A percentile compares a stretch with the other conserved stretches of the same genome.
These are phyloP conservation scores for Nothobranchius furzeri DNA, from an alignment of 2,113 vertebrate species.

Conservation along the genomic window DNA sequence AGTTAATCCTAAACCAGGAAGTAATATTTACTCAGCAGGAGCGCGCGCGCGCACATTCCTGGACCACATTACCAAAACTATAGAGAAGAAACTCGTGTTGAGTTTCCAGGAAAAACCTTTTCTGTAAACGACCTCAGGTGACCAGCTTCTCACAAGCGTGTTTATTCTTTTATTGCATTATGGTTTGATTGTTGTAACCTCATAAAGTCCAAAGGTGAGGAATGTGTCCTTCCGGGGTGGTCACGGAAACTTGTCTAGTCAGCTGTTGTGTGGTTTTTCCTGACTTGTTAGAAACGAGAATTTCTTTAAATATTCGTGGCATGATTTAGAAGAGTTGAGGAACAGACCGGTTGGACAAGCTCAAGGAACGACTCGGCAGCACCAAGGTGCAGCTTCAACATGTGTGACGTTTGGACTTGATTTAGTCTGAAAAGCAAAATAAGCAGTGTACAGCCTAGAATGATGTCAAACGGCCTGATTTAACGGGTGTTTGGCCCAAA, in stretches of 20 bases:
- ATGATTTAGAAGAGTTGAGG: background rate
- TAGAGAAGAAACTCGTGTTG: background rate
- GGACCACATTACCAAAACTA: background rate
- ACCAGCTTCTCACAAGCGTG: background rate
- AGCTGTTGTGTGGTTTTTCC: slow-evolving; percentile 31
- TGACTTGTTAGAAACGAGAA: background rate
- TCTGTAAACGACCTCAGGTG: background rate
- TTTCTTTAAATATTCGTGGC: background rate
- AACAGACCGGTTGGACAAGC: background rate
- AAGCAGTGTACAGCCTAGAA: too few species aligned
- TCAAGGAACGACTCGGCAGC: background rate
- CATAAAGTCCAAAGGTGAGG: background rate
- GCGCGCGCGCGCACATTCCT: background rate
- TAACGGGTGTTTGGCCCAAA: too few species aligned
- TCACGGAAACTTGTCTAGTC: slow-evolving; percentile 1
- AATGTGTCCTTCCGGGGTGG: too few species aligned
- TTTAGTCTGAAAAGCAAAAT: too few species aligned
- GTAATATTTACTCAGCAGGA: slow-evolving; percentile 41
- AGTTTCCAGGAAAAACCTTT: background rate
- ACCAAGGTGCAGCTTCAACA: too few species aligned
- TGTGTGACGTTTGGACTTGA: too few species aligned
- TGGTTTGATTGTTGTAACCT: background rate
- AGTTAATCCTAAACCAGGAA: slow-evolving; percentile 59
- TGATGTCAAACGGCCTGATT: too few species aligned
- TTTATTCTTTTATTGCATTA: background rate